Percentiles rank a stretch among this genome's conserved stretches.
phyloP scores from a whole-genome alignment of 2,113 vertebrate genomes.

The Merops nubicus region DNA sequence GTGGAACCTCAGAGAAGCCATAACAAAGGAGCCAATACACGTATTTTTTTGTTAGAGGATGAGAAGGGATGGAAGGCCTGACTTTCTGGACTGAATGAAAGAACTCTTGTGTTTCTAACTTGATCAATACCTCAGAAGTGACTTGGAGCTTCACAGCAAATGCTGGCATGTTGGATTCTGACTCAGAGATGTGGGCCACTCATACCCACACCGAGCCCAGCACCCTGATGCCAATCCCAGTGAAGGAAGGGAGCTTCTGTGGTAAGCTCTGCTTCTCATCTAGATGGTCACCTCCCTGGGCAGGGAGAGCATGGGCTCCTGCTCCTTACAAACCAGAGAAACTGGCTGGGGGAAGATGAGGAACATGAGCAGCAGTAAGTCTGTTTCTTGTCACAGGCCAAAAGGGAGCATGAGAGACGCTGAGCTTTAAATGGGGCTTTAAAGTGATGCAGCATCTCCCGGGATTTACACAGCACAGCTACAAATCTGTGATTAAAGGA shows the following conservation, averaged over 20 bases:
- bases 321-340: not conserved
- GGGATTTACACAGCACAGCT: not conserved
- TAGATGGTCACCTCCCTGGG: accelerated
- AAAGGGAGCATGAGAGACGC: not conserved
- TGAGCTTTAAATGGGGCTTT: not conserved
- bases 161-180: accelerated
- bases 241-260: not conserved
- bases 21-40: not conserved
- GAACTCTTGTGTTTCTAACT: not conserved
- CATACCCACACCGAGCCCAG: no score
- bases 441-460: not conserved
- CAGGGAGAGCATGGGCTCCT: not conserved
- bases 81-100: not conserved
- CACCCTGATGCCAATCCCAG: not conserved
- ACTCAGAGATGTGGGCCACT: no score
- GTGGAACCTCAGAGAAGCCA: not conserved
- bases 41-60: not conserved
- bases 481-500: not conserved
- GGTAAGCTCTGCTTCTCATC: not conserved
- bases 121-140: not conserved
- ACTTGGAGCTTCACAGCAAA: not conserved
- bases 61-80: no score
- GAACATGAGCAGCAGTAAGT: not conserved
- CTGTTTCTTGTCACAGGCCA: not conserved
- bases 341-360: not conserved